Evolutionary conservation across 2,797 vertebrate species (phyloP).

Genomic region (Pygocentrus nattereri): DNA sequence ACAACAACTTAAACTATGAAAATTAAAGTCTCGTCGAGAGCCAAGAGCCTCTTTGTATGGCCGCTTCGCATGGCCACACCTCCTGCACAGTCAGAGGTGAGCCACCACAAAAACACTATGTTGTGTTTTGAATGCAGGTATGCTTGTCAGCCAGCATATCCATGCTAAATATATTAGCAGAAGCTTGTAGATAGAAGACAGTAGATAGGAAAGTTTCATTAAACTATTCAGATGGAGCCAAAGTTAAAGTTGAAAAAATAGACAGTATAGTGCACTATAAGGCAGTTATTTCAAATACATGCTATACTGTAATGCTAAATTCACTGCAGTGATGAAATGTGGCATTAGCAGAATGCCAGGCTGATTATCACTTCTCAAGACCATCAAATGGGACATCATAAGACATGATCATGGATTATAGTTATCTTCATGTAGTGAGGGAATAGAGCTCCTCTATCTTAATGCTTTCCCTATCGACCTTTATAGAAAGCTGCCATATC

Average conservation of each 20-base stretch:
- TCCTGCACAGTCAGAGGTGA: too few species aligned
- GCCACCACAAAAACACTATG: too few species aligned
- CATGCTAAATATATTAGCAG: neutral
- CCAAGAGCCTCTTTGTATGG: too few species aligned
- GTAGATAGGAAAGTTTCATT: neutral
- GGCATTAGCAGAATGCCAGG: slow-evolving; percentile 9
- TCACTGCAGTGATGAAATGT: neutral
- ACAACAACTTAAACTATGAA: too few species aligned
- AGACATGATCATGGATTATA: slow-evolving; percentile 9
- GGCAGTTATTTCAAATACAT: neutral
- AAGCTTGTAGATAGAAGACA: neutral
- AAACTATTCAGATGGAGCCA: neutral
- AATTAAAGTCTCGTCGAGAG: too few species aligned
- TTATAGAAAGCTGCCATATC: neutral
- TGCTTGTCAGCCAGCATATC: too few species aligned
- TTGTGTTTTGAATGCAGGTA: too few species aligned
- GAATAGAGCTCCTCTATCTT: slow-evolving; percentile 16
- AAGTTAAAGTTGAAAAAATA: neutral
- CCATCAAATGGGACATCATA: slow-evolving; percentile 10
- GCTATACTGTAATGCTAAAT: neutral
- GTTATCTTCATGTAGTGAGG: slow-evolving; percentile 7
- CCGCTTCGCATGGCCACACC: too few species aligned
- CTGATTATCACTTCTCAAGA: slow-evolving; percentile 11
- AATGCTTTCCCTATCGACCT: slow-evolving; percentile 26
- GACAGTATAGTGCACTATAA: neutral